These are phyloP conservation scores for Chamaedrilus cognettii DNA, from an alignment of 2,888 invertebrate species.

Conservation along the genomic window DNA sequence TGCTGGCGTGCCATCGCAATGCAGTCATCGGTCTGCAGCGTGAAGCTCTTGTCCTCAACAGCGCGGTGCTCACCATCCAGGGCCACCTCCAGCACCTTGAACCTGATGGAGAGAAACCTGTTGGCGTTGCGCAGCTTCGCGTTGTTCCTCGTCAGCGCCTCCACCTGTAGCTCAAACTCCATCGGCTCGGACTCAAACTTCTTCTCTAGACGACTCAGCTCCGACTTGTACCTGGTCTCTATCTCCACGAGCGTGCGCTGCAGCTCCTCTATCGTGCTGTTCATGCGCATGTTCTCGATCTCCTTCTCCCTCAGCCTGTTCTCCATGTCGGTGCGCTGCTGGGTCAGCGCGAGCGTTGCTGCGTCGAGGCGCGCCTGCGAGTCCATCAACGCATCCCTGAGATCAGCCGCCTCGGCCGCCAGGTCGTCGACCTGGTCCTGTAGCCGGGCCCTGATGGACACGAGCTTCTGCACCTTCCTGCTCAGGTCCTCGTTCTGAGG, in stretches of 20 bases:
- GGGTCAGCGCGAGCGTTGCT: too few species aligned
- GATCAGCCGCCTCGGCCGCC: too few species aligned
- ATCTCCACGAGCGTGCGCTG: slow-evolving; percentile 59
- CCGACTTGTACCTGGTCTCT: slow-evolving; percentile 59
- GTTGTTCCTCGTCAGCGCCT: slow-evolving; percentile 40
- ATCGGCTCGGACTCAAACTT: slow-evolving; percentile 58
- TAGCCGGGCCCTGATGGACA: too few species aligned
- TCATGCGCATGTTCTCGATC: too few species aligned
- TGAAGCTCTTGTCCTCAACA: slow-evolving; percentile 56
- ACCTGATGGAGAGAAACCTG: slow-evolving; percentile 93
- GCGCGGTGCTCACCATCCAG: slow-evolving; percentile 54
- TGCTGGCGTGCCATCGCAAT: too few species aligned
- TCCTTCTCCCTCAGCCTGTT: too few species aligned
- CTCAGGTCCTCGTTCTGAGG: too few species aligned
- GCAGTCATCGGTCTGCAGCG: slow-evolving; percentile 89
- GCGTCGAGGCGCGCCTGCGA: too few species aligned
- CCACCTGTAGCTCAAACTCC: slow-evolving; percentile 52
- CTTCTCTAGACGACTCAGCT: slow-evolving; percentile 58
- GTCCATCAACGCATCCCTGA: too few species aligned
- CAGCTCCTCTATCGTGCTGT: slow-evolving; percentile 58
- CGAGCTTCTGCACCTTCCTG: too few species aligned
- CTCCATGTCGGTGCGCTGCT: too few species aligned
- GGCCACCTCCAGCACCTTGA: slow-evolving; percentile 65
- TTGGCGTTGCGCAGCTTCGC: slow-evolving; percentile 87
- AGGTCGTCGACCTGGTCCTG: too few species aligned